Evolutionary conservation across 2,888 invertebrate genomes (phyloP).

Genomic region (Dryomyza anilis): DNA sequence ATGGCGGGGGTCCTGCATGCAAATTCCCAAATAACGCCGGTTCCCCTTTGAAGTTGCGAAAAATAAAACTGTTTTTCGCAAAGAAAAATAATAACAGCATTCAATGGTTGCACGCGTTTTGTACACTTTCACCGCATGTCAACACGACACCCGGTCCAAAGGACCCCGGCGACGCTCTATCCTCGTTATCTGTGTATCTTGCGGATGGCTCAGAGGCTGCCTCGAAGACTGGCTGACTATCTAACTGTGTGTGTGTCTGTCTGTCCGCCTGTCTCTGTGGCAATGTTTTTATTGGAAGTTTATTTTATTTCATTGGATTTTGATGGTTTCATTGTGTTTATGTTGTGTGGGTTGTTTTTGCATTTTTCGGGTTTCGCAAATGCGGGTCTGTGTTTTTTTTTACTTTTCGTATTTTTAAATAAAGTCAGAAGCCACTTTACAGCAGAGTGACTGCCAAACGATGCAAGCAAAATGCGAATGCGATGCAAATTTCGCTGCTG

Average conservation of each 20-base stretch:
- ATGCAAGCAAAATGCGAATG: constrained; percentile 56
- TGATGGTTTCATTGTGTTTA: constrained; percentile 57
- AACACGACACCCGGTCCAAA: too few species aligned
- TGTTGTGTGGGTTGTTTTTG: constrained; percentile 6
- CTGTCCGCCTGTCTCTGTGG: neutral
- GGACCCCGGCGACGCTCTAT: too few species aligned
- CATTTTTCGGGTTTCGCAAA: constrained; percentile 18
- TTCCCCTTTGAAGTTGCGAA: constrained; percentile 24
- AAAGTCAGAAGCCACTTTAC: constrained; percentile 46
- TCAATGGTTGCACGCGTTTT: constrained; percentile 45
- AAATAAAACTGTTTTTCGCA: constrained; percentile 17
- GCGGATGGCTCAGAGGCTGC: neutral
- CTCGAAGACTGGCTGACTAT: neutral
- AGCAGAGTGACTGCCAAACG: constrained; percentile 43
- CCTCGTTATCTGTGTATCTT: too few species aligned
- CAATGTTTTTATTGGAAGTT: constrained; percentile 60
- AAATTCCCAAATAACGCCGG: neutral
- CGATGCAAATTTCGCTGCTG: constrained; percentile 50
- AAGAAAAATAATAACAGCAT: too few species aligned
- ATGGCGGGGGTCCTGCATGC: constrained; percentile 9
- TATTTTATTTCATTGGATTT: constrained; percentile 60
- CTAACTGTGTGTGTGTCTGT: neutral
- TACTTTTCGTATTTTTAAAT: constrained; percentile 34
- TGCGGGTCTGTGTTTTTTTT: constrained; percentile 7
- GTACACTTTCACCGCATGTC: constrained; percentile 47